These are phyloP conservation scores for Pelobates fuscus DNA, from an alignment of 2,113 vertebrate genomes.

Conservation along the genomic window DNA sequence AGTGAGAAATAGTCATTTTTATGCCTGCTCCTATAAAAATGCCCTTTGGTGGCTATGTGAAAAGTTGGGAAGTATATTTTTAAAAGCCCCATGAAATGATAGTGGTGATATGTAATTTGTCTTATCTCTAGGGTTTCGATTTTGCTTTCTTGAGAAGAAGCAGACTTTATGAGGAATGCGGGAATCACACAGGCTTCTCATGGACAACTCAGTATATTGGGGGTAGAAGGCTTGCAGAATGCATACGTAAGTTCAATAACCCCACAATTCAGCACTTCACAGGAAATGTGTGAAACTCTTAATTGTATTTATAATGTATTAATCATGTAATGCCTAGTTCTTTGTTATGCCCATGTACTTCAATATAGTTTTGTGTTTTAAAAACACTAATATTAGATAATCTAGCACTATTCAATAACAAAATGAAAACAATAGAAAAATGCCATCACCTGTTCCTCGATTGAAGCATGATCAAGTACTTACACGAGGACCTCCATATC, in stretches of 20 bases:
- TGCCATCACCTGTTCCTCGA: too few relatives aligned
- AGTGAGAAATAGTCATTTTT: too few relatives aligned
- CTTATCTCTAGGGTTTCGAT: conserved; percentile 70
- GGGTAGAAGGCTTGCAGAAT: conserved; percentile 65
- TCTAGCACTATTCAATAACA: neutral
- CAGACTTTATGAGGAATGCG: conserved; percentile 68
- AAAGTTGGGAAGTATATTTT: too few relatives aligned
- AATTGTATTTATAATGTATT: too few relatives aligned
- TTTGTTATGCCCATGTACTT: neutral
- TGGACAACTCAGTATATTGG: conserved; percentile 65
- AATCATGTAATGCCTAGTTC: too few relatives aligned
- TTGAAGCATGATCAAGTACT: too few relatives aligned
- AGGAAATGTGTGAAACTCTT: too few relatives aligned
- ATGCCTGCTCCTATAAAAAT: too few relatives aligned
- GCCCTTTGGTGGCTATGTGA: too few relatives aligned
- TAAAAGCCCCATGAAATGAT: too few relatives aligned
- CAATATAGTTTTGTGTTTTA: neutral
- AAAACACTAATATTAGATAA: neutral
- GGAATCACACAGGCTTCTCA: conserved; percentile 41
- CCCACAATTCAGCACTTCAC: neutral
- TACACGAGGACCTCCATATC: too few relatives aligned
- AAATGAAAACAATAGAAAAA: neutral
- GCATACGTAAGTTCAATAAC: conserved; percentile 60
- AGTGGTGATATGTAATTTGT: neutral
- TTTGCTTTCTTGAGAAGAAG: conserved; percentile 67